Percentiles rank a stretch among this genome's conserved stretches.
These are phyloP conservation scores for Columba janthina DNA, from an alignment of 2,113 vertebrate genomes.

Conservation along the genomic window DNA sequence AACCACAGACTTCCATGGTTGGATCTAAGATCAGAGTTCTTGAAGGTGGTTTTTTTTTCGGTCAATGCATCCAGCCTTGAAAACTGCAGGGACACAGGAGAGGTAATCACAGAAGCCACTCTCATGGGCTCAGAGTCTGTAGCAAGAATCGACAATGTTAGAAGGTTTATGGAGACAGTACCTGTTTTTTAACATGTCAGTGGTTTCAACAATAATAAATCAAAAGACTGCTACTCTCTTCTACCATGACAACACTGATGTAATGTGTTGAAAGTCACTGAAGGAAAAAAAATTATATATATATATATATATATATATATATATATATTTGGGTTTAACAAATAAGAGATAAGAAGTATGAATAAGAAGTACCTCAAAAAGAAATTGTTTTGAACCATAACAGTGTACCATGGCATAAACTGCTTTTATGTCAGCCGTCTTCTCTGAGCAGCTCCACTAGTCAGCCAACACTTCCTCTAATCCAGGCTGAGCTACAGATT, in stretches of 20 bases:
- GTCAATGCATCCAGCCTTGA: neutral
- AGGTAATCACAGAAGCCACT: neutral
- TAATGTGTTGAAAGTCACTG: neutral
- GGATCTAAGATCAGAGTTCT: neutral
- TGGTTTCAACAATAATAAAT: neutral
- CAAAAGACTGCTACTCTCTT: neutral
- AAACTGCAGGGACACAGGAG: neutral
- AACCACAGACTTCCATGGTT: neutral
- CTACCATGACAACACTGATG: neutral
- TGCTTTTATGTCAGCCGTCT: neutral
- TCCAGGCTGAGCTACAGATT: neutral
- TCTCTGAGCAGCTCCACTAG: neutral
- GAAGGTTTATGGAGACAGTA: neutral
- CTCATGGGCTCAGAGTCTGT: neutral
- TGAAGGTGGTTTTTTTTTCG: neutral
- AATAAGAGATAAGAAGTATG: neutral
- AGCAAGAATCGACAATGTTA: neutral
- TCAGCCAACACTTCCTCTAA: neutral
- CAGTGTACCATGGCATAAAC: neutral
- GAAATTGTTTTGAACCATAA: neutral
- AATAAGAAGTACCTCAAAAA: neutral
- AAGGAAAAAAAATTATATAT: neutral
- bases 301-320: too few species aligned
- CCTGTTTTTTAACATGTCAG: neutral
- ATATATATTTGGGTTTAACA: neutral